A percentile compares a stretch with the other conserved stretches of the same genome.
These are phyloP conservation scores for Dendrolimus punctatus DNA, from an alignment of 1,140 invertebrate species.

Conservation along the genomic window DNA sequence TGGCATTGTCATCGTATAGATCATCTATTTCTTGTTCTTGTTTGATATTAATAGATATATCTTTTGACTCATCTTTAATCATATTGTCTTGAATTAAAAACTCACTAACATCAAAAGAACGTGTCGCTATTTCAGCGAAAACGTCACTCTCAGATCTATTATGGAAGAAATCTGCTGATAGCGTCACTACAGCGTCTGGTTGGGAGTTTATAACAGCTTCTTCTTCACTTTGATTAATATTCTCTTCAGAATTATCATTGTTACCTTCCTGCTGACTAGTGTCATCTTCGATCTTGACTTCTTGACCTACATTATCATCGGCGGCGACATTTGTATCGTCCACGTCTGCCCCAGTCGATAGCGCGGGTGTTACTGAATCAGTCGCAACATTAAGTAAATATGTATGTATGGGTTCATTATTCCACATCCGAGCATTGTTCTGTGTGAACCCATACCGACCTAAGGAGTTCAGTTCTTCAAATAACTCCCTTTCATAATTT, in stretches of 20 bases:
- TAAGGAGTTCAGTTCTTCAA: constrained; percentile 83
- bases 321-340: constrained; percentile 46
- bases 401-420: constrained; percentile 51
- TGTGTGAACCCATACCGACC: constrained; percentile 54
- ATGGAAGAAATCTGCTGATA: constrained; percentile 44
- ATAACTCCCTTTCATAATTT: constrained; percentile 82
- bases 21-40: constrained; percentile 38
- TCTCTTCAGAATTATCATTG: background rate
- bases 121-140: constrained; percentile 50
- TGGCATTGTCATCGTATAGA: constrained; percentile 56
- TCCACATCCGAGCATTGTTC: constrained; percentile 51
- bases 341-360: constrained; percentile 27
- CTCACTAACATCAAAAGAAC: constrained; percentile 58
- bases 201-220: constrained; percentile 5
- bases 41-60: constrained; percentile 35
- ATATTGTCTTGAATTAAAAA: constrained; percentile 50
- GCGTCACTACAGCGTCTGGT: constrained; percentile 48
- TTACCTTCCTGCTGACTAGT: background rate
- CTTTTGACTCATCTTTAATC: constrained; percentile 37
- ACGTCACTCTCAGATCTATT: constrained; percentile 50
- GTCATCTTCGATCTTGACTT: constrained; percentile 53
- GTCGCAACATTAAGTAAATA: constrained; percentile 63
- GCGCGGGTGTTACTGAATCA: constrained; percentile 44
- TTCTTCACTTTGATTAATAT: constrained; percentile 10
- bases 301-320: constrained; percentile 60